Base-by-base conservation (phyloP, 2,797 vertebrate genomes). In the Scolopax bukidnonensis region DNA sequence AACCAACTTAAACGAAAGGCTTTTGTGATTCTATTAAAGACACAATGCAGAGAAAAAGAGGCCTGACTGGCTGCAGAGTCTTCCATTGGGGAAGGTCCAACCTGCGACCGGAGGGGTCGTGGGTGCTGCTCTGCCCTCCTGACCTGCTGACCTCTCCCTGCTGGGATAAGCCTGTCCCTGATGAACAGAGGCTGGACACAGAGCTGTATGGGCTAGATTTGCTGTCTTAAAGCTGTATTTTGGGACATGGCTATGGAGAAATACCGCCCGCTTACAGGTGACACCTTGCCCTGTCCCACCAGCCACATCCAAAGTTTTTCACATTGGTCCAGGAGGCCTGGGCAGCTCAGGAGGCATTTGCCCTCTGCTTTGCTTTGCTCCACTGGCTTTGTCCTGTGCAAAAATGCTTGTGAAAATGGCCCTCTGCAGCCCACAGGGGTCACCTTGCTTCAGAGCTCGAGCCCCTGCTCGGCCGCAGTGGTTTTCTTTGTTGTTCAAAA, bases 101-200 rank as follows among this genome's bases (percentile, higher is more conserved):
- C 68, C 64, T 33, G 54, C 0, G 20, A 82, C 71, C 12, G 0
- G 27, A 86, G 74, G 74, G 83, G 93, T 94, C 90, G 11, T 95
- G 95, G 94, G 86, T 95, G 94, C 91, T 94, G 81, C 84, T 77
- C 89, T 95, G 91, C 78, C 95, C 92, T 93, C 65, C 71, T 96
- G 89, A 96, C 95, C 82, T 5, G 1, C 12, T 1, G 25, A 81
- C 87, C 94, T 91, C 79, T 96, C 84, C 87, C 71, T 79, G 54
- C 71, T 45, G 54, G 48, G 79, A 85, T 64, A 25, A 78, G 50
- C 76, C 82, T 36, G 8, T 84, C 79, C 79, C 79, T 50, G 87
- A 69, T 40, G 79, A 47, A 73, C 68, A 0, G 2, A 41, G 73
- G 38, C 63, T 68, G 90, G 12, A 59, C 1, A 1, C 2, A 4